Percentiles rank a stretch among this genome's conserved stretches.
Conservation (phyloP, 2,797 vertebrate species). For the Cygnus olor region DNA sequence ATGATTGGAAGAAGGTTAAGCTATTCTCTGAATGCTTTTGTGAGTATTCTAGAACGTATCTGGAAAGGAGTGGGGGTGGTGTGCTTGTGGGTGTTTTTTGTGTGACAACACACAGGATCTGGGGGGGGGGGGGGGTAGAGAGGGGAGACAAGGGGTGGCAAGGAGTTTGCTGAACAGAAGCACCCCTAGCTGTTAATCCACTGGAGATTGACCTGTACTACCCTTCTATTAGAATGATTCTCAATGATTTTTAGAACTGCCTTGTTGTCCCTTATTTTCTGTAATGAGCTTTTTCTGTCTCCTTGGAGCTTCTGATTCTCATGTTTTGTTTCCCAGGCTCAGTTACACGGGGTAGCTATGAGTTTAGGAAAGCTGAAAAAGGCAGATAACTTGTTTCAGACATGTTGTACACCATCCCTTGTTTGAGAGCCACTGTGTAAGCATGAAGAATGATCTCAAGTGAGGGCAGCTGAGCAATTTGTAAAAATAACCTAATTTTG, state of each 20-base stretch:
- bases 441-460: conserved; percentile 11
- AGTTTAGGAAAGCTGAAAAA: background rate
- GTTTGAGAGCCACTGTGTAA: background rate
- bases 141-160: no score
- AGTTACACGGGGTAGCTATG: background rate
- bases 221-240: background rate
- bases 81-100: rapidly evolving
- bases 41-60: background rate
- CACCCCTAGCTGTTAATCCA: background rate
- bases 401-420: background rate
- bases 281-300: background rate
- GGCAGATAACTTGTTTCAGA: background rate
- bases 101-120: rapidly evolving
- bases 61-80: background rate
- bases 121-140: rapidly evolving
- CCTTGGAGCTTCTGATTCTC: background rate
- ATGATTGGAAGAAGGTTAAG: background rate
- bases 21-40: rapidly evolving
- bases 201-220: background rate
- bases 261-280: background rate
- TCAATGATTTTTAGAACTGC: background rate
- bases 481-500: conserved; percentile 27
- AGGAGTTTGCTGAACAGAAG: rapidly evolving
- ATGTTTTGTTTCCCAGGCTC: background rate
- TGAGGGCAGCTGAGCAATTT: conserved; percentile 51